phyloP scores from a whole-genome alignment of 2,888 invertebrate genomes.

The Pseudococcus longispinus region DNA sequence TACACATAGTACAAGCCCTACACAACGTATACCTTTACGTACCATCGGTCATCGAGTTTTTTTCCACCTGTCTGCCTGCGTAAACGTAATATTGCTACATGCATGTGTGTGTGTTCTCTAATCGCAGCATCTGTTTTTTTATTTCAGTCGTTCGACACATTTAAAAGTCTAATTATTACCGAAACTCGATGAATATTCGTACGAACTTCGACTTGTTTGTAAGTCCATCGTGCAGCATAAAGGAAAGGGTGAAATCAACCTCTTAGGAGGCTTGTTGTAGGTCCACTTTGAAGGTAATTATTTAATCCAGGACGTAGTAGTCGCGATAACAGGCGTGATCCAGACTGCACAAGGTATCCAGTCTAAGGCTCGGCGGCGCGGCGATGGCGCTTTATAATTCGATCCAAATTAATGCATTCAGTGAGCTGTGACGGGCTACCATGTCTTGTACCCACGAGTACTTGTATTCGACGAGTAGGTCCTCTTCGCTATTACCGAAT shows the following conservation, averaged over 20 bases:
- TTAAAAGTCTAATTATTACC: slow-evolving; percentile 21
- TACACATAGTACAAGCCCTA: background rate
- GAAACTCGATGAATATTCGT: slow-evolving; percentile 5
- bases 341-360: background rate
- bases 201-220: background rate
- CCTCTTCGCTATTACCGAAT: background rate
- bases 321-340: slow-evolving; percentile 6
- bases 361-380: background rate
- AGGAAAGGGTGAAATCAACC: background rate
- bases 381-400: background rate
- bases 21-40: background rate
- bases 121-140: slow-evolving; percentile 26
- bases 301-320: background rate
- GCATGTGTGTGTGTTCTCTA: background rate
- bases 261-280: background rate
- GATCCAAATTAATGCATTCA: background rate
- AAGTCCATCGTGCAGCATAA: background rate
- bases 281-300: background rate
- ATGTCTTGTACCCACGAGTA: background rate
- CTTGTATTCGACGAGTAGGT: background rate
- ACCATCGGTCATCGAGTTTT: slow-evolving; percentile 16
- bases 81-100: background rate
- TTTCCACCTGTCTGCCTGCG: slow-evolving; percentile 17
- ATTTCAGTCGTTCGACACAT: background rate
- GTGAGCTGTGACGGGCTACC: slow-evolving; percentile 5